Conservation (phyloP, 2,888 invertebrate species). For the Camponotus fellah region DNA sequence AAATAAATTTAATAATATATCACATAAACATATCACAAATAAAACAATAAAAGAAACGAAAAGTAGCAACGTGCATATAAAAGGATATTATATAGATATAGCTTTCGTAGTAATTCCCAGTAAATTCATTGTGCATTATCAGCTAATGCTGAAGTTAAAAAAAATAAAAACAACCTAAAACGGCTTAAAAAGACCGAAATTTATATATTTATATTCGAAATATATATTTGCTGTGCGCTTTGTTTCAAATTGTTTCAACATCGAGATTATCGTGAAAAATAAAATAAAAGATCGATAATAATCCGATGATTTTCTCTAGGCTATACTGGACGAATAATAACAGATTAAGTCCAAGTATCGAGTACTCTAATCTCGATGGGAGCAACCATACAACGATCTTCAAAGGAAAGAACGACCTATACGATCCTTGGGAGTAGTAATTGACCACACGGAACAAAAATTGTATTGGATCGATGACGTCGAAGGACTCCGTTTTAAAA, state of each 20-base stretch:
- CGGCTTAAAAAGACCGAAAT: no score
- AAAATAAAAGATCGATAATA: neutral
- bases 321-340: conserved; percentile 96
- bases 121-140: conserved; percentile 8
- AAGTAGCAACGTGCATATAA: neutral
- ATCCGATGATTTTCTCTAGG: conserved; percentile 84
- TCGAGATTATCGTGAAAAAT: neutral
- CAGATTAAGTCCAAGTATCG: conserved; percentile 91
- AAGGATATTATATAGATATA: neutral
- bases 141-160: neutral
- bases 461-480: conserved; percentile 93
- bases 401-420: conserved; percentile 87
- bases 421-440: conserved; percentile 91
- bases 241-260: neutral
- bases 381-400: conserved; percentile 88
- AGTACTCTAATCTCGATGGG: conserved; percentile 92
- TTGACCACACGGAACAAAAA: conserved; percentile 90
- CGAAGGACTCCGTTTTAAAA: conserved; percentile 90
- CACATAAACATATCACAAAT: neutral
- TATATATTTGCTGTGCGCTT: neutral
- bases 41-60: neutral
- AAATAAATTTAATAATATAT: no score
- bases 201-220: neutral
- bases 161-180: conserved; percentile 4
- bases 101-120: neutral